Evolutionary conservation across 2,888 invertebrate genomes (phyloP).

Genomic region (Sericinus montela): DNA sequence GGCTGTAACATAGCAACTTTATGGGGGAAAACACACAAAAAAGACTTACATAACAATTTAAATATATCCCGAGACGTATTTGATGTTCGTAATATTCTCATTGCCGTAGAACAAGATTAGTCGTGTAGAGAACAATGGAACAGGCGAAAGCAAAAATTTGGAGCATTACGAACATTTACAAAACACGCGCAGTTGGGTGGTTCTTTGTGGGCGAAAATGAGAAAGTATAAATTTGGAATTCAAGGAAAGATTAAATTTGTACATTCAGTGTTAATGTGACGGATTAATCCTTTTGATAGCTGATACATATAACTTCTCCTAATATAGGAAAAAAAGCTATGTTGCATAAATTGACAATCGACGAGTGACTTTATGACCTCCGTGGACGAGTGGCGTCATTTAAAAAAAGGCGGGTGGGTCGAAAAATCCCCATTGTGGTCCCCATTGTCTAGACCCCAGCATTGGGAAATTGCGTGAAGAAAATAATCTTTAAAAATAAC

Average conservation of each 20-base stretch:
- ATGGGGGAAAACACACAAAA: neutral
- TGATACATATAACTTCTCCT: too few relatives aligned
- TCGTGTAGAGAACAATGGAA: constrained; percentile 14
- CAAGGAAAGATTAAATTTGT: neutral
- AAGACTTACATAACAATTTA: neutral
- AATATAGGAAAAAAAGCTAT: too few relatives aligned
- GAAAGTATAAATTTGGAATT: constrained; percentile 7
- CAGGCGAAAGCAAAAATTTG: constrained; percentile 17
- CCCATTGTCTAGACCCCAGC: too few relatives aligned
- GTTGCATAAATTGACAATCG: too few relatives aligned
- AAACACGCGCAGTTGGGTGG: constrained; percentile 7
- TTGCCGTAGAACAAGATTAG: constrained; percentile 17
- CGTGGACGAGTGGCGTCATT: too few relatives aligned
- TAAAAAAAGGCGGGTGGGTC: too few relatives aligned
- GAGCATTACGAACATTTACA: constrained; percentile 12
- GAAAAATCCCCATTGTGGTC: too few relatives aligned
- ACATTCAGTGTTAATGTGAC: neutral
- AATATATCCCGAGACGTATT: constrained; percentile 1
- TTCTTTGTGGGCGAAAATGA: constrained; percentile 3
- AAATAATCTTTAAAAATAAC: too few relatives aligned
- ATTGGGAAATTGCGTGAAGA: too few relatives aligned
- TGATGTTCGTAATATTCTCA: constrained; percentile 15
- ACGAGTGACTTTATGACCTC: too few relatives aligned
- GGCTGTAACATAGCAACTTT: neutral
- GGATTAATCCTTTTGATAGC: too few relatives aligned